These are phyloP conservation scores for Enteromius fasciolatus DNA, from an alignment of 2,797 vertebrate genomes.

Conservation along the genomic window DNA sequence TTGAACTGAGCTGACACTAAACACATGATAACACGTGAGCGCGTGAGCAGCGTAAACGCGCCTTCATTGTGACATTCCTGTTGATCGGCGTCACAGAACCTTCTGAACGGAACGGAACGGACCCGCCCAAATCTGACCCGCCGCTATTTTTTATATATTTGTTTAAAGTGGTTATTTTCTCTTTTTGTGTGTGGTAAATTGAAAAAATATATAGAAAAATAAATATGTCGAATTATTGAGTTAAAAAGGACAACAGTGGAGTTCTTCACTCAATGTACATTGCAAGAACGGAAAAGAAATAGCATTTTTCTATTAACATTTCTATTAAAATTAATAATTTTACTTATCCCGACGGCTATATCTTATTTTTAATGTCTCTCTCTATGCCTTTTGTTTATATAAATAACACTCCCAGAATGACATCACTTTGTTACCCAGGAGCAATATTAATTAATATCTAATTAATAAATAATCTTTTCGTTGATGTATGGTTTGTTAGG, in stretches of 20 bases:
- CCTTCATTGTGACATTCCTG: neutral
- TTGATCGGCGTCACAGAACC: neutral
- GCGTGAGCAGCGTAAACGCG: conserved; percentile 16
- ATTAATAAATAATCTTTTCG: neutral
- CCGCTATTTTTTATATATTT: neutral
- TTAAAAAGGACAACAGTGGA: neutral
- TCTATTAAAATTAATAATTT: neutral
- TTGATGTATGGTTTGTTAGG: neutral
- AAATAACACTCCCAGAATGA: neutral
- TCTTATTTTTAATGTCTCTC: neutral
- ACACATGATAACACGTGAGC: conserved; percentile 57
- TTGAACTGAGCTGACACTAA: conserved; percentile 62
- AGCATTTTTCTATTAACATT: neutral
- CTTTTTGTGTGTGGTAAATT: neutral
- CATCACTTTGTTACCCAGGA: neutral
- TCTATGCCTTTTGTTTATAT: neutral
- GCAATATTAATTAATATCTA: neutral
- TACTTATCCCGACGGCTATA: neutral
- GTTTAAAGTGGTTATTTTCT: neutral
- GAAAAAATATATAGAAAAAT: neutral
- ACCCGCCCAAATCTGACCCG: neutral
- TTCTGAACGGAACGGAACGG: neutral
- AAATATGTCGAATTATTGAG: neutral
- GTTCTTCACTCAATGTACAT: neutral
- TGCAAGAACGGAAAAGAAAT: neutral